Base-by-base conservation (phyloP, 2,888 invertebrate genomes). In the Diabrotica balteata region DNA sequence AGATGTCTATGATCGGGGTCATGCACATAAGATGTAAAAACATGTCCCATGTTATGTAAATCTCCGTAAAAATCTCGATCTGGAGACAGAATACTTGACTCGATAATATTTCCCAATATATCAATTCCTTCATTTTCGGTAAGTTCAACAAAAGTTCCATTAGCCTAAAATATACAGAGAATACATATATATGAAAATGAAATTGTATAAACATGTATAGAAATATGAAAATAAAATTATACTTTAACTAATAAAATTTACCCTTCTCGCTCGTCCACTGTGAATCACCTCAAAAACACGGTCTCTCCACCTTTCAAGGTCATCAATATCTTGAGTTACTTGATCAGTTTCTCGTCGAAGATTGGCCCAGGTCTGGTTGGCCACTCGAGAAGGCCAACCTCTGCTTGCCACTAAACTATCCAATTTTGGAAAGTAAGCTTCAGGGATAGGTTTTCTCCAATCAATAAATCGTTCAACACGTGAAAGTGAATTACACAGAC, bases 371-470 rank as follows among this genome's bases (percentile, higher is more conserved):
- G 75, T 76, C 0, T 89, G 86, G 57, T 86, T 85, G 0, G 86
- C 84, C 49, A 90, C 89, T 75, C 93, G 87, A 0, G 92, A 88
- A 0, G 94, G 92, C 91, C 92, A 94, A 3, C 90, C 86, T 0
- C 93, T 86, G 76, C 91, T 91, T 43, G 93, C 89, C 6, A 93
- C 91, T 73, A 91, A 85, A 2, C 92, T 92, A 83, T 94, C 92
- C 80, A 95, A 85, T 84, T 94, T 95, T 7, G 94, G 92, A 86
- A 94, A 95, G 83, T 95, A 95, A 0, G 90, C 94, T 81, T 94
- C 93, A 0, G 83, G 81, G 73, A 95, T 91, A 10, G 92, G 90
- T 5, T 88, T 87, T 1, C 89, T 86, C 83, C 91, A 88, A 80
- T 93, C 88, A 73, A 87, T 88, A 74, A 87, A 88, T 0, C 90